A percentile compares a stretch with the other conserved stretches of the same genome.
These are phyloP conservation scores for Catocala fraxini DNA, from an alignment of 2,888 invertebrate species.

Conservation along the genomic window DNA sequence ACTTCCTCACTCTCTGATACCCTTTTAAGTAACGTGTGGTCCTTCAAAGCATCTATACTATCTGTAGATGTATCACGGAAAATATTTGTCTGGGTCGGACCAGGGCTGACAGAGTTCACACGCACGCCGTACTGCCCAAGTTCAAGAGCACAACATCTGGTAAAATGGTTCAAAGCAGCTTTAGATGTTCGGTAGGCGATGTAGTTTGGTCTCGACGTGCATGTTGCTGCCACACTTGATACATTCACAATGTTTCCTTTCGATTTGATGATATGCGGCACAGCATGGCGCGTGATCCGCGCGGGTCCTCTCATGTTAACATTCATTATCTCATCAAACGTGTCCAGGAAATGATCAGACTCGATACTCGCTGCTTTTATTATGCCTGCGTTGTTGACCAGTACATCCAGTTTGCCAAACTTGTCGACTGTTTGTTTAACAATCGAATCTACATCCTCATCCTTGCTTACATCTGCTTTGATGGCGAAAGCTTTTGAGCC, in stretches of 20 bases:
- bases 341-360: slow-evolving; percentile 32
- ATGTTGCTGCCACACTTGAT: slow-evolving; percentile 44
- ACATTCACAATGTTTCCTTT: slow-evolving; percentile 61
- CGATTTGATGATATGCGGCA: slow-evolving; percentile 50
- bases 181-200: slow-evolving; percentile 51
- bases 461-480: slow-evolving; percentile 55
- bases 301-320: slow-evolving; percentile 51
- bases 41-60: not conserved
- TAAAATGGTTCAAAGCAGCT: slow-evolving; percentile 59
- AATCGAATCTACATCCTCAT: slow-evolving; percentile 47
- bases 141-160: slow-evolving; percentile 85
- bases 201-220: slow-evolving; percentile 89
- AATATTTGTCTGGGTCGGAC: slow-evolving; percentile 78
- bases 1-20: slow-evolving; percentile 33
- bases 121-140: slow-evolving; percentile 91
- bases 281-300: slow-evolving; percentile 46
- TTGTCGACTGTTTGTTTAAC: slow-evolving; percentile 49
- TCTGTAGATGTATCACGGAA: slow-evolving; percentile 45
- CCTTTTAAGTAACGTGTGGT: slow-evolving; percentile 26
- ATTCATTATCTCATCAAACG: slow-evolving; percentile 51
- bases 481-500: slow-evolving; percentile 48
- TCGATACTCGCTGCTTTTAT: slow-evolving; percentile 29
- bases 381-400: slow-evolving; percentile 61
- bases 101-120: slow-evolving; percentile 77
- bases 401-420: slow-evolving; percentile 57